A percentile compares a stretch with the other conserved stretches of the same genome.
Conservation (phyloP, 1,140 invertebrate species). For the Argopecten irradians region DNA sequence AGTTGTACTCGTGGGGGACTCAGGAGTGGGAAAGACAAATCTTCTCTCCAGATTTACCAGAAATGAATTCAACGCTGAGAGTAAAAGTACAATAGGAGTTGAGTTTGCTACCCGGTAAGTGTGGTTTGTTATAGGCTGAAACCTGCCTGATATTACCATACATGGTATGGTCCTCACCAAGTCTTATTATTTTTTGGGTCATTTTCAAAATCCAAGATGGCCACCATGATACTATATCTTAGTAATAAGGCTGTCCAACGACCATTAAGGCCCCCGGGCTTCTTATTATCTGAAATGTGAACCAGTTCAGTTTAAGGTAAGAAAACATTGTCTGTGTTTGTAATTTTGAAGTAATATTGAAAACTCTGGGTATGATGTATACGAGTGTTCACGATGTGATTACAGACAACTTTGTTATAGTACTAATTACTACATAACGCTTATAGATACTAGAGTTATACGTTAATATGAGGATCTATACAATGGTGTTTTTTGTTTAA, state of each 20-base stretch:
- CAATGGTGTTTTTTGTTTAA: too few species aligned
- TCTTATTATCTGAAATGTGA: background rate
- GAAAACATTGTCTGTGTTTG: background rate
- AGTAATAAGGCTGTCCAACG: background rate
- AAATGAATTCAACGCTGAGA: constrained; percentile 99
- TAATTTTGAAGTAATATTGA: background rate
- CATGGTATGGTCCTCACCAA: too few species aligned
- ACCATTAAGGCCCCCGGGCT: background rate
- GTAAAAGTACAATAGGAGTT: constrained; percentile 99
- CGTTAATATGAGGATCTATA: too few species aligned
- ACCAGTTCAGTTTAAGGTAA: background rate
- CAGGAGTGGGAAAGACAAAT: constrained; percentile 99
- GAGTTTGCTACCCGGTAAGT: constrained; percentile 93
- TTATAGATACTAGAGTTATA: background rate
- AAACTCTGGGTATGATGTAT: background rate
- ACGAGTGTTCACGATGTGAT: background rate
- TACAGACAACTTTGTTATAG: background rate
- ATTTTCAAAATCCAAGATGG: too few species aligned
- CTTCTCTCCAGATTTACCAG: constrained; percentile 98
- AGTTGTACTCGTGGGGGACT: constrained; percentile 99
- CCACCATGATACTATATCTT: too few species aligned
- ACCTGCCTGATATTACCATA: background rate
- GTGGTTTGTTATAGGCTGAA: background rate
- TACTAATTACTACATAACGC: background rate
- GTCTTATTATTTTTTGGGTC: too few species aligned